Percentiles rank a stretch among this genome's conserved stretches.
These are phyloP conservation scores for Drosophila cognata DNA, from an alignment of 2,888 invertebrate genomes.

Conservation along the genomic window DNA sequence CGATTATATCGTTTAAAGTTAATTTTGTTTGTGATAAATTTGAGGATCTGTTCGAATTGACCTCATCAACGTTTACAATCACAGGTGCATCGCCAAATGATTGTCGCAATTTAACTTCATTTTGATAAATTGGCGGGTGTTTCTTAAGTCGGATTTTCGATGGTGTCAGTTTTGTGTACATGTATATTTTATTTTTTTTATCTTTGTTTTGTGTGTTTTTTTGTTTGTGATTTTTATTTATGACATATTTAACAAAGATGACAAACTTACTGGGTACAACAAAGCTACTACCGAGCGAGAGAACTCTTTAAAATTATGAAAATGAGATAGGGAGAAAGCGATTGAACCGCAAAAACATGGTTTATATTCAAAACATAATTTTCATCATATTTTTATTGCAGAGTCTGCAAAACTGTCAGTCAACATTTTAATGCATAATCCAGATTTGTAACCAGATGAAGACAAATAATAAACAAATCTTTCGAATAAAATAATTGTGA, in stretches of 20 bases:
- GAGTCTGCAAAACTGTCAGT: neutral
- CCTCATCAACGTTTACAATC: neutral
- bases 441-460: neutral
- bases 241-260: neutral
- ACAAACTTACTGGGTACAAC: neutral
- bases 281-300: neutral
- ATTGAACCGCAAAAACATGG: neutral
- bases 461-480: neutral
- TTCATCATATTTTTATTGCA: neutral
- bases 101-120: neutral
- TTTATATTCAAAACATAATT: neutral
- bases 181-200: neutral
- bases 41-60: neutral
- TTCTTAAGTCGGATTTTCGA: neutral
- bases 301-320: neutral
- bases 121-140: neutral
- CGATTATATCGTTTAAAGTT: conserved; percentile 19
- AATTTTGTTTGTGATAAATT: neutral
- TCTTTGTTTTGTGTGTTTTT: neutral
- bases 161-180: neutral
- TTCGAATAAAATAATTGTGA: neutral
- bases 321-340: neutral
- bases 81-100: neutral
- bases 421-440: neutral
- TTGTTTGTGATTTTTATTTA: neutral